Evolutionary conservation across 2,888 invertebrate species (phyloP), one percentile per base, ranked within the genome.

Genomic region (Drosophila testacea): DNA sequence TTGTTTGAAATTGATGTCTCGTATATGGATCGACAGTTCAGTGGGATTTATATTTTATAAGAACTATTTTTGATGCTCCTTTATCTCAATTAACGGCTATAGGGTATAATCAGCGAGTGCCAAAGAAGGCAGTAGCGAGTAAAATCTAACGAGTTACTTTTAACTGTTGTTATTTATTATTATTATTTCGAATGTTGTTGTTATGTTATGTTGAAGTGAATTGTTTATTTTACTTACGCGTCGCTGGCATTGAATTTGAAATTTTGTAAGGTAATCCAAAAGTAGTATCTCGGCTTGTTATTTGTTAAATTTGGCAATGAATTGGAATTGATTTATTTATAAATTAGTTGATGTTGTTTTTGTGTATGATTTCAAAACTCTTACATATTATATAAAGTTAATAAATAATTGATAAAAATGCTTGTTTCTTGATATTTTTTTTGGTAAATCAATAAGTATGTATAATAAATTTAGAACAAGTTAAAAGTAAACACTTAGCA

Each of bases 261-360:
- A 66, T 67, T 71, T 69, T 46, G 30, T 68, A 60, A 60, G 52
- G 55, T 76, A 69, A 84, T 69, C 72, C 78, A 69, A 72, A 70
- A 48, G 41, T 41, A 46, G 30, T 51, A 36, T 32, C 16, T 46
- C 48, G 22, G 22, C 22, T 22, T 22, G 22, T 22, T 51, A 46
- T 39, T 48, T 41, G 34, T 62, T 36, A 1, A 30, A 16, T 63
- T 70, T 71, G 62, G 66, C 51, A 44, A 59, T 46, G 22, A 57
- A n/a, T 57, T 57, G 44, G 4, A 38, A 28, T 32, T 38, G 13
- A 46, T 77, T 61, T 27, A 46, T 36, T 63, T 44, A 44, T 55
- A 55, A n/a, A 41, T 6, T 13, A 46, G 46, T 51, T 55, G 30
- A 28, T 42, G 42, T 46, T 27, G 44, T 50, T 69, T 44, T 34